A percentile compares a stretch with the other conserved stretches of the same genome.
Conservation (phyloP, 2,888 invertebrate genomes). For the Troilus luridus region DNA sequence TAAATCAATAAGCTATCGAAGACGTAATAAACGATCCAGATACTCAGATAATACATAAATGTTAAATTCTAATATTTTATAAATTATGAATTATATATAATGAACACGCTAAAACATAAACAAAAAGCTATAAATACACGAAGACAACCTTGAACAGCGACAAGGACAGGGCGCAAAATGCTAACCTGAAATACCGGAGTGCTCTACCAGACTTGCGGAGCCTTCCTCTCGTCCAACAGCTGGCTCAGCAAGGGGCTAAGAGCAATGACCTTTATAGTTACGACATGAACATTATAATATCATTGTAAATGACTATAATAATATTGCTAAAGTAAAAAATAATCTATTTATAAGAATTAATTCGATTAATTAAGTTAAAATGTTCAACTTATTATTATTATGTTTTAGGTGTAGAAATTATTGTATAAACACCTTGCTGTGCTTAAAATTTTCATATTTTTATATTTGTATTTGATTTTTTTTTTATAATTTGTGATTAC, state of each 20-base stretch:
- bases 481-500: no score
- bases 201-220: not conserved
- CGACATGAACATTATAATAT: not conserved
- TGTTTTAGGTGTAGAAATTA: no score
- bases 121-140: not conserved
- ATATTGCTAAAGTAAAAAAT: no score
- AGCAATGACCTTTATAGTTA: not conserved
- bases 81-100: not conserved
- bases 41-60: not conserved
- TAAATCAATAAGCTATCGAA: not conserved
- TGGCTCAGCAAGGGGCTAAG: not conserved
- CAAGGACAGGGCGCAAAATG: not conserved
- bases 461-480: no score
- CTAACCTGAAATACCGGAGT: slow-evolving; percentile 32
- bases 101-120: not conserved
- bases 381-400: no score
- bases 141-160: not conserved
- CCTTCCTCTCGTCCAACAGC: not conserved
- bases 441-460: no score
- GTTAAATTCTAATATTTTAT: not conserved
- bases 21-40: not conserved
- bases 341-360: no score
- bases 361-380: no score
- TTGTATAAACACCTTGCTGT: no score
- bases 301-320: no score